Evolutionary conservation across 2,113 vertebrate genomes (phyloP).

Genomic region (Chrysochloris asiatica): DNA sequence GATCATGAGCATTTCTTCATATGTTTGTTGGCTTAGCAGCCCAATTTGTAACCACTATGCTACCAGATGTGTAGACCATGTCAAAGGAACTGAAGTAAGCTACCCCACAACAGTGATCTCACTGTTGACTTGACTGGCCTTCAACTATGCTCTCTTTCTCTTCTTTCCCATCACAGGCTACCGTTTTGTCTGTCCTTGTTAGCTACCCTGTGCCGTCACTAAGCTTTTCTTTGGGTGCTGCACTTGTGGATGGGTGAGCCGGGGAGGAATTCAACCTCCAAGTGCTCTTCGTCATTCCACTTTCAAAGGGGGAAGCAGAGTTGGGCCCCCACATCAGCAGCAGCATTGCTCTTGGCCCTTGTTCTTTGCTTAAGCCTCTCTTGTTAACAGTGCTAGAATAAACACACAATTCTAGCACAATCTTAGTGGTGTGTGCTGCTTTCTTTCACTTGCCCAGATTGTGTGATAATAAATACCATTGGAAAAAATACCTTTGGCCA

Average conservation of each 20-base stretch:
- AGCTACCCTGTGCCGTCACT: background rate
- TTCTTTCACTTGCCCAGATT: conserved; percentile 73
- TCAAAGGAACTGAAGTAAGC: background rate
- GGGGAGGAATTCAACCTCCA: conserved; percentile 38
- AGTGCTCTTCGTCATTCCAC: conserved; percentile 17
- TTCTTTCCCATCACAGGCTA: background rate
- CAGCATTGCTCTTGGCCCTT: conserved; percentile 61
- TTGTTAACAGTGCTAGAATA: conserved; percentile 73
- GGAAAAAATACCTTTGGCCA: conserved; percentile 54
- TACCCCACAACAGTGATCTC: background rate
- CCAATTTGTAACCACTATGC: no score
- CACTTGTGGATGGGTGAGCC: background rate
- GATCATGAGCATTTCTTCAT: no score
- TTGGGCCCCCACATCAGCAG: conserved; percentile 62
- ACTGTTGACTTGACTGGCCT: background rate
- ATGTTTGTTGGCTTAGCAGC: no score
- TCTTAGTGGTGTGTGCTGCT: conserved; percentile 75
- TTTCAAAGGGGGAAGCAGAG: background rate
- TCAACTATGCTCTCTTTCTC: background rate
- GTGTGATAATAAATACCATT: conserved; percentile 75
- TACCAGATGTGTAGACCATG: background rate
- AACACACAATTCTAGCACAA: conserved; percentile 76
- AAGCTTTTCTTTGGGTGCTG: background rate
- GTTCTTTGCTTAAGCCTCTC: conserved; percentile 56
- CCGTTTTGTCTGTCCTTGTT: background rate